These are phyloP conservation scores for Tachina grossa DNA, from an alignment of 2,888 invertebrate species.

Conservation along the genomic window DNA sequence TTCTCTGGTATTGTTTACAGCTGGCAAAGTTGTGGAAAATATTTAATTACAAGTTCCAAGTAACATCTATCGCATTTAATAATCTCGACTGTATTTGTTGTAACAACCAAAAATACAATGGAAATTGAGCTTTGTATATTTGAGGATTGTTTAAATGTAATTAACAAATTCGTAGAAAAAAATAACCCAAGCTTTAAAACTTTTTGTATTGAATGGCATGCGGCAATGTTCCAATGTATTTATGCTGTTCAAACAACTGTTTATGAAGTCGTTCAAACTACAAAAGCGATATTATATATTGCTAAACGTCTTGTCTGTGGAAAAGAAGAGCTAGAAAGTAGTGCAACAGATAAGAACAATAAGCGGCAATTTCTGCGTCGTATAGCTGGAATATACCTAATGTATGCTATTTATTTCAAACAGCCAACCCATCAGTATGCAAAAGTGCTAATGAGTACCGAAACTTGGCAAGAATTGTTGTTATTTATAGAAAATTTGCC, in stretches of 20 bases:
- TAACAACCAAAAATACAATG: not conserved
- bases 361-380: slow-evolving; percentile 72
- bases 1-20: no score
- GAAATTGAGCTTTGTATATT: slow-evolving; percentile 73
- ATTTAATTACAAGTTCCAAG: not conserved
- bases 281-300: slow-evolving; percentile 75
- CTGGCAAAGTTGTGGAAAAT: not conserved
- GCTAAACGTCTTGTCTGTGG: slow-evolving; percentile 75
- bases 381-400: slow-evolving; percentile 77
- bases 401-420: slow-evolving; percentile 79
- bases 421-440: slow-evolving; percentile 78
- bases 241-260: slow-evolving; percentile 76
- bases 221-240: slow-evolving; percentile 76
- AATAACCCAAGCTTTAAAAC: slow-evolving; percentile 73
- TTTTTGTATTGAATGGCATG: slow-evolving; percentile 77
- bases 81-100: no score
- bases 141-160: slow-evolving; percentile 73
- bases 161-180: slow-evolving; percentile 71
- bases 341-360: slow-evolving; percentile 60
- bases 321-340: slow-evolving; percentile 50
- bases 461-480: slow-evolving; percentile 75
- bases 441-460: slow-evolving; percentile 76
- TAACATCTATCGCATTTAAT: no score
- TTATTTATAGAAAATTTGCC: slow-evolving; percentile 72
- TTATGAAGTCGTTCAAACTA: slow-evolving; percentile 77